Base-by-base conservation (phyloP, 2,113 vertebrate species). In the Glaucomys volans region DNA sequence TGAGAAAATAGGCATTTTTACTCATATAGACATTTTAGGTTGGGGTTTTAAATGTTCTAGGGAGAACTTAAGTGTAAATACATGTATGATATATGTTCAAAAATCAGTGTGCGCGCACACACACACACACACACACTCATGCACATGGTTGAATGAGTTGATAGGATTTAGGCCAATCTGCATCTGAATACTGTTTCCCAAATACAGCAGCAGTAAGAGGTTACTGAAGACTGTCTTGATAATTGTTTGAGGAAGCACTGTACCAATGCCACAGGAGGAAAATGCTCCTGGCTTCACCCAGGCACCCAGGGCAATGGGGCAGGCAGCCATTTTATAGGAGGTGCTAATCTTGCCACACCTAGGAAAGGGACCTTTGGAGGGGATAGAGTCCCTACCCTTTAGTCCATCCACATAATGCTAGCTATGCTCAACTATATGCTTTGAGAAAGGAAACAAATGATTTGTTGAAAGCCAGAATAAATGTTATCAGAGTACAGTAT, bases 101-200 rank as follows among this genome's bases (percentile, higher is more conserved):
- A 35, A 59, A n/a, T 24, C 67, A 20, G 40, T 32, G 57, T 66
- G 90, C 54, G 16, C 28, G 30, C 64, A 79, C 91, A 84, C 71
- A 77, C 75, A 87, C 90, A 50, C 5, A 47, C 28, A 42, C 89
- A 83, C 97, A 96, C 97, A 95, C 79, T 76, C 30, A 17, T 87
- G 71, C 44, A 18, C 93, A 98, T 35, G 98, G 98, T 97, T 98
- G 98, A 98, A 97, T 88, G 97, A 96, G 79, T 97, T 98, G 98
- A 99, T 98, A 98, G 99, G 99, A 99, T 99, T 99, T 99, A 99
- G 97, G 89, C 97, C 98, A 98, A 99, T 99, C 99, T 99, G 99
- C 99, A 99, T 99, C 98, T 99, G 99, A 99, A 99, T 99, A 90
- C 98, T 94, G 97, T 97, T 98, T 97, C 97, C 98, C 98, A 98